Conservation (phyloP, 2,888 invertebrate species). For the Dryadula phaetusa region DNA sequence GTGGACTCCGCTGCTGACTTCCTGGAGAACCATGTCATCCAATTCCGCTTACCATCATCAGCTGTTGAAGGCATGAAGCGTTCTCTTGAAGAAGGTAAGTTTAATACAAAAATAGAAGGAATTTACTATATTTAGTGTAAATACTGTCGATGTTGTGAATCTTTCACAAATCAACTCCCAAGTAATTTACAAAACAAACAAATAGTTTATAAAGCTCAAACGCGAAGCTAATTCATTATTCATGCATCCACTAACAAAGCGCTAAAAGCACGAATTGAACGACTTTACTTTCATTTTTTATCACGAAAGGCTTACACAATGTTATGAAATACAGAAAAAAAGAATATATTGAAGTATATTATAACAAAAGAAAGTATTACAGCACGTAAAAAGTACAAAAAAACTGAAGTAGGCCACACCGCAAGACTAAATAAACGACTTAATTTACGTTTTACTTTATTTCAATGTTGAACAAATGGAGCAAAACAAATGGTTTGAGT, state of each 20-base stretch:
- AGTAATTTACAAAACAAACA: constrained; percentile 1
- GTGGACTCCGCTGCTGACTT: constrained; percentile 91
- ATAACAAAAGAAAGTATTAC: constrained; percentile 43
- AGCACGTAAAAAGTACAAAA: constrained; percentile 33
- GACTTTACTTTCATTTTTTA: constrained; percentile 28
- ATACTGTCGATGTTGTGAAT: too few relatives aligned
- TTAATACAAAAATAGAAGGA: neutral
- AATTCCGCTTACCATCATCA: constrained; percentile 90
- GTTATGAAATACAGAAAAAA: constrained; percentile 43
- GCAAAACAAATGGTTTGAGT: constrained; percentile 48
- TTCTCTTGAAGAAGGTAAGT: constrained; percentile 91
- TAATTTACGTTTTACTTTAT: constrained; percentile 50
- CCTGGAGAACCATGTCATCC: constrained; percentile 91
- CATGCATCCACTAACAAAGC: constrained; percentile 9
- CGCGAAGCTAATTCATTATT: neutral
- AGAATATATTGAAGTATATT: constrained; percentile 26
- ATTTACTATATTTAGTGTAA: too few relatives aligned
- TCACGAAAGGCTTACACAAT: constrained; percentile 37
- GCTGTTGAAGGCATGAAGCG: constrained; percentile 90
- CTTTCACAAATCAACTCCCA: neutral
- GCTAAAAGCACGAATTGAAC: constrained; percentile 23
- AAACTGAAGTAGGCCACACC: constrained; percentile 34
- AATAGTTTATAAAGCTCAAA: neutral
- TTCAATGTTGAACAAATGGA: constrained; percentile 60
- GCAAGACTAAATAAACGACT: constrained; percentile 49